A percentile compares a stretch with the other conserved stretches of the same genome.
These are phyloP conservation scores for Rostratula benghalensis DNA, from an alignment of 2,113 vertebrate genomes.

Conservation along the genomic window DNA sequence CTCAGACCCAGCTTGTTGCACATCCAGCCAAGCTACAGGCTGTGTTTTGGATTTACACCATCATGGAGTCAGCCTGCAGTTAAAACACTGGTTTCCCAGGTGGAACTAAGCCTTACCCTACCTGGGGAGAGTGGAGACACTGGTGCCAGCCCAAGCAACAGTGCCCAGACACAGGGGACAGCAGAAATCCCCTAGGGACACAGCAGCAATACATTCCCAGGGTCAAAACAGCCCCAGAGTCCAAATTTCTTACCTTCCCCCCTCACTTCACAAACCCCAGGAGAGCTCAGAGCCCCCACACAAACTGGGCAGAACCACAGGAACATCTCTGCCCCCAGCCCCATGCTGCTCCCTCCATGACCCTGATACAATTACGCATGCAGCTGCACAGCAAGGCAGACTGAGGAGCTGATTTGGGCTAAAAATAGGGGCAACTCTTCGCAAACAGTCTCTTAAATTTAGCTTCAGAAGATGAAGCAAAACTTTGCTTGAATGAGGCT, in stretches of 20 bases:
- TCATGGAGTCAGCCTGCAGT: not conserved
- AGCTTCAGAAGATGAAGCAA: not conserved
- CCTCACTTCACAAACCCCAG: not conserved
- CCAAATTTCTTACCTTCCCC: not conserved
- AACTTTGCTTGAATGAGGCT: not conserved
- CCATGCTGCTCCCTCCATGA: not conserved
- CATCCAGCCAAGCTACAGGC: not conserved
- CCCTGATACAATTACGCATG: not conserved
- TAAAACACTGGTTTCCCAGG: not conserved
- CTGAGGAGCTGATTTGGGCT: not conserved
- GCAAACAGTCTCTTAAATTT: slow-evolving; percentile 4
- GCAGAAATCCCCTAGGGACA: not conserved
- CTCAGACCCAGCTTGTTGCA: not conserved
- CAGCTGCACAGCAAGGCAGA: slow-evolving; percentile 12
- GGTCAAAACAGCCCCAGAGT: not conserved
- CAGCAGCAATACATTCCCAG: not conserved
- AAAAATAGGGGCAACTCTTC: slow-evolving; percentile 12
- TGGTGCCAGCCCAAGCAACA: not conserved
- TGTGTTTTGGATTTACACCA: not conserved
- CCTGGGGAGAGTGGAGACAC: not conserved
- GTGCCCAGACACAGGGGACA: not conserved
- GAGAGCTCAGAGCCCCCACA: not conserved
- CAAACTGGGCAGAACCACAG: not conserved
- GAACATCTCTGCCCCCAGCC: not conserved
- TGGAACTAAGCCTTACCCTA: not conserved